A percentile compares a stretch with the other conserved stretches of the same genome.
Evolutionary conservation across 2,888 invertebrate species (phyloP).

Genomic region (Tanaodytes sp.): DNA sequence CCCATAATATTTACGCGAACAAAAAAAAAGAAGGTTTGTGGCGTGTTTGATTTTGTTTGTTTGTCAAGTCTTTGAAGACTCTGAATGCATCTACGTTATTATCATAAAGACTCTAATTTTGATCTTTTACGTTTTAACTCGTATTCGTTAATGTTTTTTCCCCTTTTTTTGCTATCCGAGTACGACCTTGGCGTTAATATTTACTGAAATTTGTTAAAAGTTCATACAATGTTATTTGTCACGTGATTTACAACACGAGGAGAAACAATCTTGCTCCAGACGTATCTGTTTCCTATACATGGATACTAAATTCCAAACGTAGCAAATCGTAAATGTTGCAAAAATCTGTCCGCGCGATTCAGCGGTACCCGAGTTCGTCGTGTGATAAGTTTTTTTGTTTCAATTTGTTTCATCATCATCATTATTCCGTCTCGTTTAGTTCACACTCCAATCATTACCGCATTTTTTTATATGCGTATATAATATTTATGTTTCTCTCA

Average conservation of each 20-base stretch:
- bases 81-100: too few relatives aligned
- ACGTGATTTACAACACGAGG: conserved; percentile 30
- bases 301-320: conserved; percentile 39
- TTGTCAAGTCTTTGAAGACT: too few relatives aligned
- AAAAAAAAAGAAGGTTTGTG: too few relatives aligned
- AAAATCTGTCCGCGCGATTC: conserved; percentile 23
- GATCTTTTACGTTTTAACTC: conserved; percentile 13
- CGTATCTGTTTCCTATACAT: conserved; percentile 18
- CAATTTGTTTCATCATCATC: too few relatives aligned
- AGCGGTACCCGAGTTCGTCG: conserved; percentile 23
- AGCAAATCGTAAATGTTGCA: conserved; percentile 43
- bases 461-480: conserved; percentile 36
- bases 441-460: conserved; percentile 14
- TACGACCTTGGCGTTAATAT: conserved; percentile 44
- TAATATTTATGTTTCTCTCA: conserved; percentile 60
- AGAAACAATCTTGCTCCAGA: conserved; percentile 31
- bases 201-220: conserved; percentile 26
- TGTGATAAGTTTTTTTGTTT: neutral
- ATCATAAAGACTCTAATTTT: too few relatives aligned
- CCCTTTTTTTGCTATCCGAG: conserved; percentile 37
- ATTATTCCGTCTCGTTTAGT: too few relatives aligned
- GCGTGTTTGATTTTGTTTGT: conserved; percentile 27
- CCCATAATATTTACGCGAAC: conserved; percentile 33
- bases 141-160: neutral
- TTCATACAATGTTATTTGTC: conserved; percentile 32